A percentile compares a stretch with the other conserved stretches of the same genome.
phyloP scores from a whole-genome alignment of 2,888 invertebrate genomes.

The Netelia virgata region DNA sequence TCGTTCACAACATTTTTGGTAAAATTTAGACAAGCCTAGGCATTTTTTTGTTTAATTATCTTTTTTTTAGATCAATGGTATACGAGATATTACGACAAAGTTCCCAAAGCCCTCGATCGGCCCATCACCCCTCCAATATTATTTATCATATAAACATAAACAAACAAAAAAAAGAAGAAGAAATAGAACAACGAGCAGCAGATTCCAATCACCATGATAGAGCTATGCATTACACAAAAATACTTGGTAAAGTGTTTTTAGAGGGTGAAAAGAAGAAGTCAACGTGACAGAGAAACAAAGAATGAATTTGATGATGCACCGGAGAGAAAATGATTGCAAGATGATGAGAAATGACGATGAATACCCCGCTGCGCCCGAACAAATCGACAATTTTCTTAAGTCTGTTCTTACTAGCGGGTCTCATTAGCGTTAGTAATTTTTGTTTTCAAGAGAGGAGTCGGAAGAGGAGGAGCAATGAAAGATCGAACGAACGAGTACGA shows the following conservation, averaged over 20 bases:
- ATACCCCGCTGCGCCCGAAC: conserved; percentile 34
- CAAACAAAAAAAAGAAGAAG: not conserved
- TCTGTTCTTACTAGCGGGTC: conserved; percentile 28
- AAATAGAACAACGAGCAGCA: conserved; percentile 1
- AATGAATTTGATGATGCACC: not conserved
- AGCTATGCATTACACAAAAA: not conserved
- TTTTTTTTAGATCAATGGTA: conserved; percentile 21
- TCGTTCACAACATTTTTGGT: conserved; percentile 13
- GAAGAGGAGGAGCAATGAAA: conserved; percentile 60
- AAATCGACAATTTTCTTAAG: conserved; percentile 8
- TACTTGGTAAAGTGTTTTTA: not conserved
- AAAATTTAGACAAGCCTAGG: conserved; percentile 44
- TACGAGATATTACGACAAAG: conserved; percentile 32
- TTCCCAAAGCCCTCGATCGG: conserved; percentile 62
- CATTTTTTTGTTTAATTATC: conserved; percentile 14
- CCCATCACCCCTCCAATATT: conserved; percentile 59
- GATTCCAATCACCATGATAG: conserved; percentile 35
- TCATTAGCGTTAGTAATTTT: conserved; percentile 50
- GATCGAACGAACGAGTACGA: conserved; percentile 62
- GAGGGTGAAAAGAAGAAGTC: conserved; percentile 35
- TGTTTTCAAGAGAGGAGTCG: conserved; percentile 25
- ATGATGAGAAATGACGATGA: conserved; percentile 33
- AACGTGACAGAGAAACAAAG: conserved; percentile 26
- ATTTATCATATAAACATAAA: not conserved
- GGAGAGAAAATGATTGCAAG: conserved; percentile 18